Base-by-base conservation (phyloP, 2,113 vertebrate species). In the Trogon melanurus region DNA sequence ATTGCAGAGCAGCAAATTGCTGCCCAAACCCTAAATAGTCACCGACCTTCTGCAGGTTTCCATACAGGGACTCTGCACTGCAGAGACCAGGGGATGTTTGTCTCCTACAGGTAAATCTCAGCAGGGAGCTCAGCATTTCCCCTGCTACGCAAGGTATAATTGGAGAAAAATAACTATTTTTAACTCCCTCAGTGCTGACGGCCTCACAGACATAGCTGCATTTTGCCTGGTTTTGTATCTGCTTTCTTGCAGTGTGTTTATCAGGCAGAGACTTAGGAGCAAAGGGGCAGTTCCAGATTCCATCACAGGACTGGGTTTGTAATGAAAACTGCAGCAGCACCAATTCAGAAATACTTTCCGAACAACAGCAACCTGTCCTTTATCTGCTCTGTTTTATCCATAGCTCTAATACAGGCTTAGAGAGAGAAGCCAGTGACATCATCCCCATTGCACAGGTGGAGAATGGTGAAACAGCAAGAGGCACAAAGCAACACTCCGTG, bases 141-240 rank as follows among this genome's bases (percentile, higher is more conserved):
- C 60, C 16, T 2, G 34, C 9, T 8, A 0, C 47, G 12, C 12
- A 13, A 1, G 2, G 5, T 2, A 1, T 2, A 32, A 70, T 70
- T 26, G 47, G 29, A 21, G 13, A 38, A 54, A 30, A 13, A 15
- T 5, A 25, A n/a, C 27, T 1, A 36, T 0, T 47, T 47, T 88
- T 66, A 85, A 66, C 66, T 41, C 41, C 0, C 15, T 44, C 26
- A 0, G 3, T 6, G 47, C 85, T 3, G 3, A 1, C 4, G 14
- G 17, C 12, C 13, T 70, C 9, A 2, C 1, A 22, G n/a, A 1
- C 54, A 25, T 5, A 16, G 20, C 38, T 16, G 25, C 19, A 7
- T 14, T 65, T 32, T 19, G 7, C 10, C 38, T 8, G 4, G 4
- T 1, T 51, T 51, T 44, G 14, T 15, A 0, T 21, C 19, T 34